These are phyloP conservation scores for Fratercula arctica DNA, from an alignment of 2,797 vertebrate genomes.

Conservation along the genomic window DNA sequence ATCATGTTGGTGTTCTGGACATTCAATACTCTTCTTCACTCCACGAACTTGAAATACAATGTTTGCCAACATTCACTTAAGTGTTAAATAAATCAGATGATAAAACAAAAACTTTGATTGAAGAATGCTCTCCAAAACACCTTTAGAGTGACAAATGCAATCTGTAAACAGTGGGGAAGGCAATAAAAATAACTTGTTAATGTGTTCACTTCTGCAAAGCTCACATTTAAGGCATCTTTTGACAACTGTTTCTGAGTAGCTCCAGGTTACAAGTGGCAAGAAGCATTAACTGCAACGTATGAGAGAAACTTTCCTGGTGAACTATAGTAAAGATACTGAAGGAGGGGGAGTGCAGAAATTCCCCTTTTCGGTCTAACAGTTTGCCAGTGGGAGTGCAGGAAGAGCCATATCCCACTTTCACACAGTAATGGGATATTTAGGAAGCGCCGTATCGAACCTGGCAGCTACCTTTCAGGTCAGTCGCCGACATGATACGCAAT, in stretches of 20 bases:
- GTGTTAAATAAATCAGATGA: background rate
- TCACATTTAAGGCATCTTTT: background rate
- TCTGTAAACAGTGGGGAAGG: background rate
- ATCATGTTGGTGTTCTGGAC: background rate
- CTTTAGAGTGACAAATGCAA: background rate
- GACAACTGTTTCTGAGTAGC: background rate
- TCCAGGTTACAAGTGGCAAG: background rate
- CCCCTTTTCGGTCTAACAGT: background rate
- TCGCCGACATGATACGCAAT: rapidly evolving
- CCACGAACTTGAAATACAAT: background rate
- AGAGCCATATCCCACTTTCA: background rate
- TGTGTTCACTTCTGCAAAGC: background rate
- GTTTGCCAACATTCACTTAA: background rate
- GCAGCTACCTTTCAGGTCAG: background rate
- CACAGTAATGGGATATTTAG: rapidly evolving
- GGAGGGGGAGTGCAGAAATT: background rate
- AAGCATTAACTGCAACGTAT: background rate
- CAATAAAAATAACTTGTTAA: background rate
- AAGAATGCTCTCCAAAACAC: background rate
- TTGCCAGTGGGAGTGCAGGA: rapidly evolving
- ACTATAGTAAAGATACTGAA: background rate
- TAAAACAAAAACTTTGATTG: background rate
- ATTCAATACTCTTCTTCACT: background rate
- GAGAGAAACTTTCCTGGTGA: background rate
- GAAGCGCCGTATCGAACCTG: background rate